Percentiles rank a stretch among this genome's conserved stretches.
Conservation (phyloP, 2,888 invertebrate genomes). For the Morpho achilles region DNA sequence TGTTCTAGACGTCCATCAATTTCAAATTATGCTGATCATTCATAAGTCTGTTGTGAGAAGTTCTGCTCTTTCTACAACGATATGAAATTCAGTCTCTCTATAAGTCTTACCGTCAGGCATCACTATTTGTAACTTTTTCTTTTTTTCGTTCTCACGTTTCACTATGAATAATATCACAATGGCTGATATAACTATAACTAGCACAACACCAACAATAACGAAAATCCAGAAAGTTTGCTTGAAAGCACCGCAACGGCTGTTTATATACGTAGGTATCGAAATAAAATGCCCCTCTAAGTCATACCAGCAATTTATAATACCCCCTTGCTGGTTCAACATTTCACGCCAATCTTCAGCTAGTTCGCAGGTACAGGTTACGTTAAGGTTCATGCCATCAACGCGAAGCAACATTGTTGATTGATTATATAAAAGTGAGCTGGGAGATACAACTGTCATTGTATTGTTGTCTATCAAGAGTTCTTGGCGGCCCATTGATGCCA, state of each 20-base stretch:
- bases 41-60: constrained; percentile 88
- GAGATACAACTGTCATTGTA: constrained; percentile 75
- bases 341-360: constrained; percentile 58
- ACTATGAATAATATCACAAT: constrained; percentile 69
- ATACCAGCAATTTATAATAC: constrained; percentile 64
- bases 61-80: constrained; percentile 91
- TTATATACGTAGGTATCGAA: constrained; percentile 60
- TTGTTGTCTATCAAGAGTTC: constrained; percentile 82
- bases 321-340: constrained; percentile 54
- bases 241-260: constrained; percentile 62
- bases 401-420: constrained; percentile 74
- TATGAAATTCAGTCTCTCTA: constrained; percentile 91
- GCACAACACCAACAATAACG: constrained; percentile 64
- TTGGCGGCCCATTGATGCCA: constrained; percentile 60
- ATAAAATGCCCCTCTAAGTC: constrained; percentile 54
- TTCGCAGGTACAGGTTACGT: constrained; percentile 79
- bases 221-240: constrained; percentile 71
- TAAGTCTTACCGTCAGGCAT: constrained; percentile 91
- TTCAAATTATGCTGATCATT: constrained; percentile 30
- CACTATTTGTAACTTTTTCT: constrained; percentile 83
- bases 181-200: constrained; percentile 67
- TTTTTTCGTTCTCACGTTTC: constrained; percentile 71
- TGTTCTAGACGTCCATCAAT: constrained; percentile 35
- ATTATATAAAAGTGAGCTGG: constrained; percentile 80
- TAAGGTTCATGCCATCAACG: constrained; percentile 79